Conservation (phyloP, 2,797 vertebrate species). For the Ateles fusciceps region DNA sequence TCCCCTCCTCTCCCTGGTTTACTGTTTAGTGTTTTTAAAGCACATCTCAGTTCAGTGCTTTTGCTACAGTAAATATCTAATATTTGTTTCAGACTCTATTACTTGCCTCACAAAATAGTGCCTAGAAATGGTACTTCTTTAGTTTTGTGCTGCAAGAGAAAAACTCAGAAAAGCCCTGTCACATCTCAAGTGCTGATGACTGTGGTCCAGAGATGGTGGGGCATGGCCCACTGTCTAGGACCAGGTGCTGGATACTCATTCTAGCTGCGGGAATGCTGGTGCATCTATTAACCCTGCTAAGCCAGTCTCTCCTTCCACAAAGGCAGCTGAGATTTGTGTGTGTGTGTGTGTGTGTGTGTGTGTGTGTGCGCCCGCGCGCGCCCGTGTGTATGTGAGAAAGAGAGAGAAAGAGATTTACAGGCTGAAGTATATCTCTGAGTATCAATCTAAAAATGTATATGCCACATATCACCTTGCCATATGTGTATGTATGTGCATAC, state of each 20-base stretch:
- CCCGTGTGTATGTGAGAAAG: not conserved
- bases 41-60: conserved; percentile 38
- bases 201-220: not conserved
- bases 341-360: not conserved
- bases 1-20: not conserved
- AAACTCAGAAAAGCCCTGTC: conserved; percentile 21
- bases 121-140: conserved; percentile 52
- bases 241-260: not conserved
- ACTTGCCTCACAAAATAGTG: conserved; percentile 65
- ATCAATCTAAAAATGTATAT: not conserved
- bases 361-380: not conserved
- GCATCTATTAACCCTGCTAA: not conserved
- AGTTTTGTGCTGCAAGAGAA: conserved; percentile 47
- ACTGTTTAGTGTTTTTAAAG: not conserved
- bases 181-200: not conserved
- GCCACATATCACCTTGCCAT: not conserved
- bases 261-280: not conserved
- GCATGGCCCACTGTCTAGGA: rapidly evolving
- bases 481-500: too few species aligned
- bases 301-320: not conserved
- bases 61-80: conserved; percentile 55
- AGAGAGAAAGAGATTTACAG: not conserved
- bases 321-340: not conserved
- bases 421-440: not conserved
- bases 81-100: conserved; percentile 58